These are phyloP conservation scores for Oceanites oceanicus DNA, from an alignment of 2,113 vertebrate genomes.

Conservation along the genomic window DNA sequence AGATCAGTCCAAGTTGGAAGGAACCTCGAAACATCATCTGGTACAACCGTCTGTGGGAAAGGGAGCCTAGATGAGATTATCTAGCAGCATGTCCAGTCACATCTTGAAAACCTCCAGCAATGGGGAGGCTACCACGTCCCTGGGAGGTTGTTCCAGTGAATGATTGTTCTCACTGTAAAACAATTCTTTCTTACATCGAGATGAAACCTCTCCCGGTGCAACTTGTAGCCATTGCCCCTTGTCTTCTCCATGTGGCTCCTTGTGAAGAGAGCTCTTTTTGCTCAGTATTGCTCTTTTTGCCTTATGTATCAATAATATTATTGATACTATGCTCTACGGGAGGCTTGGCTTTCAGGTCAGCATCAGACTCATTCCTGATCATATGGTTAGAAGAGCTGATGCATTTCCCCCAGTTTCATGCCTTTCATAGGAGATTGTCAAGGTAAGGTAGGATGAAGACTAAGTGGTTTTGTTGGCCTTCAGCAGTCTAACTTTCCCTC, in stretches of 20 bases:
- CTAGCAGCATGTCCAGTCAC: no score
- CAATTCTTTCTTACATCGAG: no score
- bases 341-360: neutral
- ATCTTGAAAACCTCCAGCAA: no score
- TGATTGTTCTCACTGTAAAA: no score
- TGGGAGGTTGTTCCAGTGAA: no score
- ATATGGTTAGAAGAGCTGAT: neutral
- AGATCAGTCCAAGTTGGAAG: no score
- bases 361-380: neutral
- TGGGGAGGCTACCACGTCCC: no score
- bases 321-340: neutral
- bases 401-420: neutral
- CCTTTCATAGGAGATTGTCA: neutral
- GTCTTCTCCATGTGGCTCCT: neutral
- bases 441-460: neutral
- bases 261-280: neutral
- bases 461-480: neutral
- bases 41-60: no score
- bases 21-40: no score
- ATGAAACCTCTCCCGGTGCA: neutral
- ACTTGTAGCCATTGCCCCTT: neutral
- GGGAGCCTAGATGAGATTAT: no score
- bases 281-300: neutral
- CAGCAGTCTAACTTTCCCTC: neutral
- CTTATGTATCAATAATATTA: neutral